Evolutionary conservation across 2,888 invertebrate species (phyloP).

Genomic region (Meiosimyza decipiens): DNA sequence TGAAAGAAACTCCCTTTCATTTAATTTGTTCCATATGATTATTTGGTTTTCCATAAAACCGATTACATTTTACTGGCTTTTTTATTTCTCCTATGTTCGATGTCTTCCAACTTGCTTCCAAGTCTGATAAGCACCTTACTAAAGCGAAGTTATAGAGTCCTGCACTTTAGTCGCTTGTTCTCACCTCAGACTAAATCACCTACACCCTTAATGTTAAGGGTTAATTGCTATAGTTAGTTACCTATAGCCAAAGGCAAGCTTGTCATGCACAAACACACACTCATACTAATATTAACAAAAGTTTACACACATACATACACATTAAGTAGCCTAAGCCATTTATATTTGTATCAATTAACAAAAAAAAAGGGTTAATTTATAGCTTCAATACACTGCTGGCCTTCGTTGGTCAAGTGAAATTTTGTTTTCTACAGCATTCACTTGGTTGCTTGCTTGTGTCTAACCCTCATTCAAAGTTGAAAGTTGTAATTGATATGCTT

Average conservation of each 20-base stretch:
- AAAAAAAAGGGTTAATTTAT: slow-evolving; percentile 66
- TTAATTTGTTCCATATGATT: no score
- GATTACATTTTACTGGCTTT: not conserved
- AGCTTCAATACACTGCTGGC: slow-evolving; percentile 48
- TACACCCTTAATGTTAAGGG: slow-evolving; percentile 39
- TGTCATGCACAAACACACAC: slow-evolving; percentile 11
- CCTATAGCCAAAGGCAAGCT: slow-evolving; percentile 51
- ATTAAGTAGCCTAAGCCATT: slow-evolving; percentile 49
- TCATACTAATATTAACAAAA: not conserved
- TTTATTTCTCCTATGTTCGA: not conserved
- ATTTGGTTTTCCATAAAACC: not conserved
- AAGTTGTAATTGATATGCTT: slow-evolving; percentile 36
- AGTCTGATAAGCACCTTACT: not conserved
- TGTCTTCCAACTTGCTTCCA: not conserved
- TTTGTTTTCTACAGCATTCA: not conserved
- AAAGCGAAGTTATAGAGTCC: not conserved
- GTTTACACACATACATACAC: slow-evolving; percentile 9
- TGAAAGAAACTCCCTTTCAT: no score
- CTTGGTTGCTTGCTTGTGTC: slow-evolving; percentile 21
- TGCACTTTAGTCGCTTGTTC: slow-evolving; percentile 13
- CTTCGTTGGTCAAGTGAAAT: slow-evolving; percentile 2
- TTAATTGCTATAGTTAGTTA: slow-evolving; percentile 56
- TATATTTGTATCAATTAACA: slow-evolving; percentile 67
- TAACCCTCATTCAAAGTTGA: slow-evolving; percentile 16
- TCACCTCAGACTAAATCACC: slow-evolving; percentile 12